A percentile compares a stretch with the other conserved stretches of the same genome.
Evolutionary conservation across 2,888 invertebrate genomes (phyloP).

Genomic region (Therioaphis trifolii): DNA sequence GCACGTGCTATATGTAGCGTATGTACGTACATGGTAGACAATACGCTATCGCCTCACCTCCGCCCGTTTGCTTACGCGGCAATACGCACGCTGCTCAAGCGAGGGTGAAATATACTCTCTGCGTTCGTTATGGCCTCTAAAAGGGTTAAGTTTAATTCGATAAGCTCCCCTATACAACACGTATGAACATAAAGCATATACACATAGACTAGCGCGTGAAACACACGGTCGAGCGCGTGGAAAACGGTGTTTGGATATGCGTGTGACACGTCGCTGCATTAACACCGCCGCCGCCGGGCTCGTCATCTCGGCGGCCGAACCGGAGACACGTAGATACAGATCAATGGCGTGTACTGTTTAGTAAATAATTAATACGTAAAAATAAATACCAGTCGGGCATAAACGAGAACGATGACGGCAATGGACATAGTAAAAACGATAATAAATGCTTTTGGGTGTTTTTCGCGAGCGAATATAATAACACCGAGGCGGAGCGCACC

Average conservation of each 20-base stretch:
- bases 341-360: too few relatives aligned
- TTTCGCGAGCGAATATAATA: neutral
- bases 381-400: too few relatives aligned
- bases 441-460: neutral
- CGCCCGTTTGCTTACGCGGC: neutral
- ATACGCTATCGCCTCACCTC: neutral
- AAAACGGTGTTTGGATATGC: slow-evolving; percentile 23
- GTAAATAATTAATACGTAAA: too few relatives aligned
- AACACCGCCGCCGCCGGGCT: neutral
- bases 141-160: slow-evolving; percentile 43
- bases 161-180: neutral
- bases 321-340: neutral
- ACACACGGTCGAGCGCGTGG: neutral
- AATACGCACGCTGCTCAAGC: neutral
- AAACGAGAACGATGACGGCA: neutral
- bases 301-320: neutral
- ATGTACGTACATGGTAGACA: neutral
- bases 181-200: neutral
- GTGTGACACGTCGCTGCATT: slow-evolving; percentile 33
- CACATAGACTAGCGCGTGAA: neutral
- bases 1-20: neutral
- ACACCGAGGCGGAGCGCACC: neutral
- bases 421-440: neutral
- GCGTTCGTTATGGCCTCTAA: slow-evolving; percentile 34
- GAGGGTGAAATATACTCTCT: slow-evolving; percentile 24